phyloP scores from a whole-genome alignment of 2,888 invertebrate species.

The Erynnis tages region DNA sequence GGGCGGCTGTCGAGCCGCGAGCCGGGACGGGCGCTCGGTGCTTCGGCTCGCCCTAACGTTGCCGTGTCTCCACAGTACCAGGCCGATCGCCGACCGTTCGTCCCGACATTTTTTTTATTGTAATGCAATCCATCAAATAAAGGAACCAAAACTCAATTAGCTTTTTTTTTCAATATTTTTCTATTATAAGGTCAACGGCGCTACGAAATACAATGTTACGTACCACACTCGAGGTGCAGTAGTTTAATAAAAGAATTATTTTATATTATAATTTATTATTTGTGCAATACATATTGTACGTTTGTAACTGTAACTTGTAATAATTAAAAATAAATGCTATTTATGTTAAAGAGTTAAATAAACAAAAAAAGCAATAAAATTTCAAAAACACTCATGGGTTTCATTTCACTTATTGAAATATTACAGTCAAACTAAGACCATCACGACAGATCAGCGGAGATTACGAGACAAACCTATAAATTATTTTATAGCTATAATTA shows the following conservation, averaged over 20 bases:
- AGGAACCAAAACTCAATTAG: slow-evolving; percentile 70
- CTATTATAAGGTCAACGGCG: slow-evolving; percentile 67
- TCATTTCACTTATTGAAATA: slow-evolving; percentile 42
- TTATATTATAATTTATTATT: slow-evolving; percentile 80
- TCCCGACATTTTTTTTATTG: slow-evolving; percentile 61
- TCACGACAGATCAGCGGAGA: too few relatives aligned
- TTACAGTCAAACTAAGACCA: not conserved
- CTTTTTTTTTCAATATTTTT: slow-evolving; percentile 77
- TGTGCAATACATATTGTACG: slow-evolving; percentile 76
- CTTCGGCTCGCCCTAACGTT: slow-evolving; percentile 67
- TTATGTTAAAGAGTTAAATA: slow-evolving; percentile 70
- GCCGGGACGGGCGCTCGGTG: slow-evolving; percentile 72
- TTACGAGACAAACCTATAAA: too few relatives aligned
- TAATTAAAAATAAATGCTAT: slow-evolving; percentile 80
- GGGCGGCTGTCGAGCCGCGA: slow-evolving; percentile 42
- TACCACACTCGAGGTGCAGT: slow-evolving; percentile 63
- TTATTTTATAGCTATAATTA: too few relatives aligned
- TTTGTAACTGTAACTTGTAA: slow-evolving; percentile 79
- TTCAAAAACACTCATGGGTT: slow-evolving; percentile 65
- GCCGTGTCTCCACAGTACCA: slow-evolving; percentile 67
- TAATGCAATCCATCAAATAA: slow-evolving; percentile 70
- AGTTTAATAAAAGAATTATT: slow-evolving; percentile 73
- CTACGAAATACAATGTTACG: slow-evolving; percentile 54
- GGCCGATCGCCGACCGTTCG: slow-evolving; percentile 68
- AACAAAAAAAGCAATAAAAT: slow-evolving; percentile 79